A percentile compares a stretch with the other conserved stretches of the same genome.
Evolutionary conservation across 1,140 invertebrate species (phyloP).

Genomic region (Rhyacophila brunnea): DNA sequence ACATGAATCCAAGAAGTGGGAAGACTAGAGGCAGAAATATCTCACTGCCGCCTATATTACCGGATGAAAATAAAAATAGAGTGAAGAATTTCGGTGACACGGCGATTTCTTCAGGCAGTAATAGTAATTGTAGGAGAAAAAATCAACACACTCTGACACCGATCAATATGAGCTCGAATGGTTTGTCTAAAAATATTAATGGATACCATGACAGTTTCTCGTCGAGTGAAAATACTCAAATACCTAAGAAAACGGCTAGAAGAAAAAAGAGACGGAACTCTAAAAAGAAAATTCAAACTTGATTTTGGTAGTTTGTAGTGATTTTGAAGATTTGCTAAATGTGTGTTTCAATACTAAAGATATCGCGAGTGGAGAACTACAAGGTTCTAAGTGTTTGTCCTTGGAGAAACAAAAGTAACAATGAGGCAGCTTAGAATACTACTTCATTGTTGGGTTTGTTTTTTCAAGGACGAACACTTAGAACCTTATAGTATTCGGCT

Average conservation of each 20-base stretch:
- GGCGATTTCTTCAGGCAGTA: constrained; percentile 12
- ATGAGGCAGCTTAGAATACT: too few species aligned
- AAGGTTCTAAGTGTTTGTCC: too few species aligned
- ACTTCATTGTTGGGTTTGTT: too few species aligned
- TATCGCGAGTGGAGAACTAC: too few species aligned
- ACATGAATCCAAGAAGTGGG: constrained; percentile 11
- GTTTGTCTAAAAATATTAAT: constrained; percentile 12
- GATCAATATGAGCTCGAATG: constrained; percentile 13
- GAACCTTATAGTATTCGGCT: too few species aligned
- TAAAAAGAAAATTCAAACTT: too few species aligned
- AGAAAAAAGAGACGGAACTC: not conserved
- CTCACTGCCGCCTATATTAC: constrained; percentile 48
- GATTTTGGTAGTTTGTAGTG: too few species aligned
- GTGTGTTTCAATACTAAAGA: too few species aligned
- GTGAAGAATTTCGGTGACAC: constrained; percentile 9
- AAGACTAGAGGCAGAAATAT: constrained; percentile 46
- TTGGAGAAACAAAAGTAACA: too few species aligned
- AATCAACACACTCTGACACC: constrained; percentile 21
- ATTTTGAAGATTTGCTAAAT: too few species aligned
- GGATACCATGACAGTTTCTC: not conserved
- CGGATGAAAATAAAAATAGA: constrained; percentile 19
- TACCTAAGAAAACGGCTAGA: not conserved
- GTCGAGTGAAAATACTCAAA: not conserved
- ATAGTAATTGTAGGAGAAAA: constrained; percentile 18
- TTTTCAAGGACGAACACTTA: too few species aligned